phyloP scores from a whole-genome alignment of 2,113 vertebrate genomes.

The Serilophus lunatus region DNA sequence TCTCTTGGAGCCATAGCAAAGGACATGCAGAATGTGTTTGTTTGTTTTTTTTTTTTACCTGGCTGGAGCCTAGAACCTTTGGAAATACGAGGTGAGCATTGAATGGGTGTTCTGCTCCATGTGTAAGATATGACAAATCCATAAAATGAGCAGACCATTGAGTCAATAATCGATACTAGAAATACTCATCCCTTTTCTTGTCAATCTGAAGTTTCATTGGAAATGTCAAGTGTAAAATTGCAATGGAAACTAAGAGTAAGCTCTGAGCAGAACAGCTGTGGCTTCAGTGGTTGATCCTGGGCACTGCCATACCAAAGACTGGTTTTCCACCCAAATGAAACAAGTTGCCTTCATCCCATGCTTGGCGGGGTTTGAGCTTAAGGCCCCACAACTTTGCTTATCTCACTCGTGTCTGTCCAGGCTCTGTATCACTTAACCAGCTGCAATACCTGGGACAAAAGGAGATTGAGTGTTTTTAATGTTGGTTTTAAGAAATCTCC shows the following conservation, averaged over 20 bases:
- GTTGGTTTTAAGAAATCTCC: neutral
- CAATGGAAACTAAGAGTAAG: neutral
- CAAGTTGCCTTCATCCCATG: neutral
- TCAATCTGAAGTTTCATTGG: neutral
- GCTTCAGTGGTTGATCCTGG: neutral
- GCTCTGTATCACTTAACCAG: neutral
- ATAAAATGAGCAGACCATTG: neutral
- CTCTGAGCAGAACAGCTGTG: neutral
- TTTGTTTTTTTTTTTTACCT: neutral
- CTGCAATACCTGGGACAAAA: neutral
- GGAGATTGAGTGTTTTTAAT: neutral
- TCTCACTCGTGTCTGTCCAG: neutral
- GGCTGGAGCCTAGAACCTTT: neutral
- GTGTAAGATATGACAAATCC: neutral
- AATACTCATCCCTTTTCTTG: neutral
- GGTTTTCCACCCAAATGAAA: neutral
- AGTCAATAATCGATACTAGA: neutral
- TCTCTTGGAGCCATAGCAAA: neutral
- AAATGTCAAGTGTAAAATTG: neutral
- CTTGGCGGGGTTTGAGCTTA: neutral
- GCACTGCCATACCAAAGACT: rapidly evolving
- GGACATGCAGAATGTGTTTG: neutral
- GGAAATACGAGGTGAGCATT: neutral
- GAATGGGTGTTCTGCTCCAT: neutral
- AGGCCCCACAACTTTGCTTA: neutral